Conservation (phyloP, 1,140 invertebrate genomes). For the Centruroides vittatus region DNA sequence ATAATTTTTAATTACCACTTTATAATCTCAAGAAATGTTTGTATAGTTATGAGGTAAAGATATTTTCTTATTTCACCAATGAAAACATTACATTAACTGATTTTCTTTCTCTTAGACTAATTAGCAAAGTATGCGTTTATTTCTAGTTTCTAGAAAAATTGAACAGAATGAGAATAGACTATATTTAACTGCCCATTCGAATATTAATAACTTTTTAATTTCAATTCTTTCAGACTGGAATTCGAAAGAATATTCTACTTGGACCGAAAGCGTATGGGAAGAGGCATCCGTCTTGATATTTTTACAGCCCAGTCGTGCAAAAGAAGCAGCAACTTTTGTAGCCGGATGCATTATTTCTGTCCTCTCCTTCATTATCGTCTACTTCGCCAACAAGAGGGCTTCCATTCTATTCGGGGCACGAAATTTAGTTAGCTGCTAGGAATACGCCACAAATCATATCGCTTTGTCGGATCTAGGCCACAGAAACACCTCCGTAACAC, state of each 20-base stretch:
- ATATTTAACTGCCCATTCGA: too few relatives aligned
- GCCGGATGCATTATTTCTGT: slow-evolving; percentile 45
- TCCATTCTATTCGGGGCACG: slow-evolving; percentile 40
- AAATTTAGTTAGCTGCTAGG: slow-evolving; percentile 14
- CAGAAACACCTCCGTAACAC: too few relatives aligned
- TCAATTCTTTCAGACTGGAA: slow-evolving; percentile 49
- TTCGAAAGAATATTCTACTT: slow-evolving; percentile 65
- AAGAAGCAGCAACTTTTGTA: slow-evolving; percentile 48
- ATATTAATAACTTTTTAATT: too few relatives aligned
- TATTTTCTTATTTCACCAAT: too few relatives aligned
- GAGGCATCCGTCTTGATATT: slow-evolving; percentile 60
- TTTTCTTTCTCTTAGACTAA: too few relatives aligned
- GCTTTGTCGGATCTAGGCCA: slow-evolving; percentile 15
- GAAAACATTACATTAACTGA: too few relatives aligned
- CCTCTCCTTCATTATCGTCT: slow-evolving; percentile 49
- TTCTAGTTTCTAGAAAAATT: too few relatives aligned
- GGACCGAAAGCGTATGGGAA: slow-evolving; percentile 82
- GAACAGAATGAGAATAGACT: too few relatives aligned
- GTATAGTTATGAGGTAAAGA: too few relatives aligned
- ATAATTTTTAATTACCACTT: too few relatives aligned
- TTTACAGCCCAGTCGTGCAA: slow-evolving; percentile 48
- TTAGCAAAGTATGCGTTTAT: too few relatives aligned
- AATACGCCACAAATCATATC: slow-evolving; percentile 18
- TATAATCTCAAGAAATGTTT: too few relatives aligned
- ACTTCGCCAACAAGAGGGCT: slow-evolving; percentile 48